These are phyloP conservation scores for Cydia fagiglandana DNA, from an alignment of 1,140 invertebrate species.

Conservation along the genomic window DNA sequence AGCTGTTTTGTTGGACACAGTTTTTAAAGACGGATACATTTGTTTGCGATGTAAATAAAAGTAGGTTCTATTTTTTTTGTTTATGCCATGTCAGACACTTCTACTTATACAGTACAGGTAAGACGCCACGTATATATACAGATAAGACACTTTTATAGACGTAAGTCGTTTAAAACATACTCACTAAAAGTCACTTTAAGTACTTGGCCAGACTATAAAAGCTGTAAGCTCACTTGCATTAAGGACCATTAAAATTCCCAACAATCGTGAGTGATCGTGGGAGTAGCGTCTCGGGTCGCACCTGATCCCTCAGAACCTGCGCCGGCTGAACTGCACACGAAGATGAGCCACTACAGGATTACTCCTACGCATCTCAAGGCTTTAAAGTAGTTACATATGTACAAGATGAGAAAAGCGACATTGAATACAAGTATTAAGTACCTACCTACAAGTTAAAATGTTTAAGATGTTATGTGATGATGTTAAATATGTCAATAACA, in stretches of 20 bases:
- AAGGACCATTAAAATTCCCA: background rate
- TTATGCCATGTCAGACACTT: too few species aligned
- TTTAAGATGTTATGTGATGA: too few species aligned
- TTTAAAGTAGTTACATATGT: too few species aligned
- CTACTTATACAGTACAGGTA: too few species aligned
- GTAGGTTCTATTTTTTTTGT: background rate
- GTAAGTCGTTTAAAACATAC: too few species aligned
- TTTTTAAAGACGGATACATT: background rate
- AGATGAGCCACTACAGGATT: constrained; percentile 9
- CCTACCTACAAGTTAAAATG: too few species aligned
- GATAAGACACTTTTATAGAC: too few species aligned
- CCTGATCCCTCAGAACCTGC: constrained; percentile 38
- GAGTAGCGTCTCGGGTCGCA: constrained; percentile 41
- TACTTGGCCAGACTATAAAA: background rate
- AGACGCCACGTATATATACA: too few species aligned
- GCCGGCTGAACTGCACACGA: constrained; percentile 38
- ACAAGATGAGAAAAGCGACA: background rate
- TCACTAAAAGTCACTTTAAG: background rate
- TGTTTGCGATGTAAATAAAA: background rate
- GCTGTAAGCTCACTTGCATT: background rate
- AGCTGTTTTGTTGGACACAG: constrained; percentile 9
- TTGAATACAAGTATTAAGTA: background rate
- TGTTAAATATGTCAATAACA: too few species aligned
- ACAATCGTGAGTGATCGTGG: constrained; percentile 41
- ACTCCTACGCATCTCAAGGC: background rate